Conservation (phyloP, 2,113 vertebrate genomes). For the Circaetus cinerascens region DNA sequence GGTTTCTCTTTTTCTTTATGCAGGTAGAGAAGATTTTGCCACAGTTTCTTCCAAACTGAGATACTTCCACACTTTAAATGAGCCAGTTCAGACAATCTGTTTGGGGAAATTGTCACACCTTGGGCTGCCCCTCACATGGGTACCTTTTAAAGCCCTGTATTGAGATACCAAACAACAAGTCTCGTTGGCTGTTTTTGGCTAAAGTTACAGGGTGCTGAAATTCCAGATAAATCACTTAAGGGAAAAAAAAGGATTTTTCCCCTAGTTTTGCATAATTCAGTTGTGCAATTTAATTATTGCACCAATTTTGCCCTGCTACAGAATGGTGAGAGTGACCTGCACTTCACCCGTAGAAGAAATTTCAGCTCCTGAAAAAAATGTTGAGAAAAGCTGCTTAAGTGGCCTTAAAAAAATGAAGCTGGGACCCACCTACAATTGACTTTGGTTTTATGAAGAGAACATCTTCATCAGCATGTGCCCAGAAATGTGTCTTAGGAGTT, state of each 20-base stretch:
- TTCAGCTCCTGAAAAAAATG: background rate
- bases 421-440: background rate
- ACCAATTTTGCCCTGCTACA: background rate
- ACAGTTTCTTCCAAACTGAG: background rate
- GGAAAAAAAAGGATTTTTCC: fast-evolving
- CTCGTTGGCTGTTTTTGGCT: background rate
- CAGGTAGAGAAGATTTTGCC: background rate
- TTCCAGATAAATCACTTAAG: background rate
- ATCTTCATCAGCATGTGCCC: background rate
- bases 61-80: background rate
- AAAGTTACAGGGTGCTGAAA: background rate
- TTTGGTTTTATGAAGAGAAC: background rate
- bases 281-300: conserved; percentile 32
- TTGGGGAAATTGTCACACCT: background rate
- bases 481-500: background rate
- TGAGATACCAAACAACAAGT: background rate
- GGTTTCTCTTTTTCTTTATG: background rate
- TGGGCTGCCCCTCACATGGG: background rate
- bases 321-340: background rate
- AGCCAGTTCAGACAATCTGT: background rate
- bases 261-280: background rate
- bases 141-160: background rate
- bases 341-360: background rate
- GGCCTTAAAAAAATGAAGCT: background rate
- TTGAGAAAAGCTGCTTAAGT: background rate